Evolutionary conservation across 2,113 vertebrate genomes (phyloP), one percentile per base, ranked within the genome.

Genomic region (Mastomys natalensis): DNA sequence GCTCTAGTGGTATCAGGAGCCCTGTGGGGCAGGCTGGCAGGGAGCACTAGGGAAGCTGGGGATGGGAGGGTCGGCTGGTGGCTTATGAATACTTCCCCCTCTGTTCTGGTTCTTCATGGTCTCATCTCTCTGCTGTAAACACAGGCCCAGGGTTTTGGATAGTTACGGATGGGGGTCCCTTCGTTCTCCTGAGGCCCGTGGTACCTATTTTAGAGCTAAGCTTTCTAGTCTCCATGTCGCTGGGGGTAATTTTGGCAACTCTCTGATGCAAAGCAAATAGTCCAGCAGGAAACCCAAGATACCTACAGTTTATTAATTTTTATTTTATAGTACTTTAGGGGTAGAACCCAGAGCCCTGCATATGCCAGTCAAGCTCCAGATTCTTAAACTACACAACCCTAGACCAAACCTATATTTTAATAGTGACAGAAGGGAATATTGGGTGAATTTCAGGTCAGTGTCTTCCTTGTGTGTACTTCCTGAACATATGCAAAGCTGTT

Each of bases 1-100:
- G 24, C 11, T 6, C 2, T 1, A 12, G 73, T 37, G 37, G 48
- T 5, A 22, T 60, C 31, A 15, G 34, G 77, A 48, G 62, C 21
- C 4, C 13, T 9, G 22, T 5, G 16, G 12, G 37, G 6, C 19
- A 11, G 16, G 34, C 40, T 10, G 6, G 11, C 6, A 37, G 1
- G 45, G 48, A 68, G 12, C 29, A 11, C 6, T 34, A 62, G 80
- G 8, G 19, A 7, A 13, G 4, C 43, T 58, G 26, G 22, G 16
- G 55, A 24, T 8, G 6, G 0, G 2, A 37, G 40, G 26, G 8
- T n/a, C 48, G 19, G 3, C 11, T 16, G 2, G 4, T 24, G 2
- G 15, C 34, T 68, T 45, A 26, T 90, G 58, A 48, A 92, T 24
- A 6, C 6, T 40, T 78, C 84, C 22, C 78, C 51, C 2, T 88